Evolutionary conservation across 2,113 vertebrate genomes (phyloP).

Genomic region (Podarcis raffonei): DNA sequence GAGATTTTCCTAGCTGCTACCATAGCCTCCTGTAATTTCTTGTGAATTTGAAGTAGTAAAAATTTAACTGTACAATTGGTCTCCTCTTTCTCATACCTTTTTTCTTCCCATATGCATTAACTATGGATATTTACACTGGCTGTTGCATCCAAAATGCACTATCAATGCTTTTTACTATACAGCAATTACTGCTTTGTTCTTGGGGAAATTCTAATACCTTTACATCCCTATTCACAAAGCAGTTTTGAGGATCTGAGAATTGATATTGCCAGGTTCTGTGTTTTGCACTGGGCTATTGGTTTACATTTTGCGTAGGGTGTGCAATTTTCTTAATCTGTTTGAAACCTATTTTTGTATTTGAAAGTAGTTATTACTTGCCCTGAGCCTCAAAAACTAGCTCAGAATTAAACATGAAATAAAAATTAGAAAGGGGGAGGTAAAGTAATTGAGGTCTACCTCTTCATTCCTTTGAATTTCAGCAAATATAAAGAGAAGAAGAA

Average conservation of each 20-base stretch:
- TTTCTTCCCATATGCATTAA: neutral
- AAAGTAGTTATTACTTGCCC: neutral
- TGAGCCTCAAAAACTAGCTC: neutral
- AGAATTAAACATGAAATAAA: neutral
- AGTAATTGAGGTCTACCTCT: neutral
- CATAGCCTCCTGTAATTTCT: neutral
- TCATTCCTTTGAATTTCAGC: neutral
- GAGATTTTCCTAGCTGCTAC: neutral
- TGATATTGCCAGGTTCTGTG: neutral
- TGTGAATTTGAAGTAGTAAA: neutral
- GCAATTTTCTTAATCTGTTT: neutral
- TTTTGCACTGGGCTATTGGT: neutral
- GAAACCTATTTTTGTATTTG: neutral
- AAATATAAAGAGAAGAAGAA: neutral
- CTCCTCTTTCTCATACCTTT: neutral
- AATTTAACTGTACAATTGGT: neutral
- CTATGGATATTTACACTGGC: neutral
- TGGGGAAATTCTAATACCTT: neutral
- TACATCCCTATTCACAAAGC: neutral
- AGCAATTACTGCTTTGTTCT: neutral
- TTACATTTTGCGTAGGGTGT: neutral
- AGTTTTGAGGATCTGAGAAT: neutral
- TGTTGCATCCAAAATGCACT: neutral
- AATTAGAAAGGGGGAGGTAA: neutral
- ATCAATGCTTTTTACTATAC: neutral